Evolutionary conservation across 1,140 invertebrate species (phyloP).

Genomic region (Atopsyche davidsoni): DNA sequence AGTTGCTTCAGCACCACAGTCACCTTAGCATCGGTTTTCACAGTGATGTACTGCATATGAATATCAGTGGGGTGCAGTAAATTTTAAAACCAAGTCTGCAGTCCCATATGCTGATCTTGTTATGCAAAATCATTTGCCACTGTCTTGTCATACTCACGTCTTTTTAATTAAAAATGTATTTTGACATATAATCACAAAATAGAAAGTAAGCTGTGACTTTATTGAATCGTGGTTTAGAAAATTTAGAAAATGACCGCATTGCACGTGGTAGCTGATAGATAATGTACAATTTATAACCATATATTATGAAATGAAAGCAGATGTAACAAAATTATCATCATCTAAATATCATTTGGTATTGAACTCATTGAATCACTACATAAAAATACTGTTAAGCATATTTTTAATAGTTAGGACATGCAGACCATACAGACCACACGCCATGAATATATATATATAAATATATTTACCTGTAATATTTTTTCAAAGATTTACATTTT

Average conservation of each 20-base stretch:
- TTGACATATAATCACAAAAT: background rate
- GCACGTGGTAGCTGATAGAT: background rate
- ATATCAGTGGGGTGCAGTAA: background rate
- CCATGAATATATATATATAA: too few species aligned
- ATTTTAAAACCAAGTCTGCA: slow-evolving; percentile 4
- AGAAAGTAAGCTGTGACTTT: background rate
- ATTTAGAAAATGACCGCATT: too few species aligned
- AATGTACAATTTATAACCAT: slow-evolving; percentile 11
- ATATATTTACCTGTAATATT: background rate
- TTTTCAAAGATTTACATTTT: background rate
- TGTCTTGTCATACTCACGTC: background rate
- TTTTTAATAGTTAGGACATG: background rate
- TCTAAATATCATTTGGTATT: background rate
- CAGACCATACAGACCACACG: too few species aligned
- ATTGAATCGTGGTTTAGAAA: too few species aligned
- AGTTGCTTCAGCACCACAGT: slow-evolving; percentile 92
- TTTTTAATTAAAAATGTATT: background rate
- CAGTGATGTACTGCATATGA: background rate
- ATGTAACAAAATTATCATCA: background rate
- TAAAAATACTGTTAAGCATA: background rate
- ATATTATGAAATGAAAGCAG: slow-evolving; percentile 3
- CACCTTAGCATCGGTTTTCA: slow-evolving; percentile 44
- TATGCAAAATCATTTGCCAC: background rate
- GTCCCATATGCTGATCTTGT: slow-evolving; percentile 4
- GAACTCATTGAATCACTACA: background rate